Evolutionary conservation across 2,113 vertebrate genomes (phyloP).

Genomic region (Sardina pilchardus): DNA sequence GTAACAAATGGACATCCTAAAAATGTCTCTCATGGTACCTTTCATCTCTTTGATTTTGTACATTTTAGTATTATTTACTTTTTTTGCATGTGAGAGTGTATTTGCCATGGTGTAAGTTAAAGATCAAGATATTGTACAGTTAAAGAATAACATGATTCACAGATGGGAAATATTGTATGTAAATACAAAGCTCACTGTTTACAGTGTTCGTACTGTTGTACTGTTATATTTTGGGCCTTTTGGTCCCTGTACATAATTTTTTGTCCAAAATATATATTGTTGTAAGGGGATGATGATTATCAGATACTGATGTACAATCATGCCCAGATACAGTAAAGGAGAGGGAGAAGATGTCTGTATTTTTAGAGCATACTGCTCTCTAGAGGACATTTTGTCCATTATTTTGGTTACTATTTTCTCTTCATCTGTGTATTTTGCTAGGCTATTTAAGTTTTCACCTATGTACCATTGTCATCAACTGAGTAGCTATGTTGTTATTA

Average conservation of each 20-base stretch:
- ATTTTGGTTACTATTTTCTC: too few relatives aligned
- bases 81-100: not conserved
- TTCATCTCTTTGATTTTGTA: not conserved
- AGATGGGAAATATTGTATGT: not conserved
- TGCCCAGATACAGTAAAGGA: not conserved
- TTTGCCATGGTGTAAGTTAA: not conserved
- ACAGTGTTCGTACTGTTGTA: not conserved
- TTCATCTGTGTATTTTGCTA: too few relatives aligned
- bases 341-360: too few relatives aligned
- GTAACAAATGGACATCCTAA: not conserved
- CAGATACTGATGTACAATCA: not conserved
- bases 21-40: not conserved
- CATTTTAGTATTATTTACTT: not conserved
- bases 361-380: too few relatives aligned
- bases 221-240: not conserved
- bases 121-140: too few relatives aligned
- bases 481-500: too few relatives aligned
- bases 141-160: not conserved
- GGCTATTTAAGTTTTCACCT: too few relatives aligned
- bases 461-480: not conserved
- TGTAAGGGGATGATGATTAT: not conserved
- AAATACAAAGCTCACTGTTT: not conserved
- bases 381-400: too few relatives aligned
- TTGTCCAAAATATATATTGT: not conserved
- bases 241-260: not conserved